These are phyloP conservation scores for Chelonoidis abingdonii DNA, from an alignment of 2,113 vertebrate genomes.

Conservation along the genomic window DNA sequence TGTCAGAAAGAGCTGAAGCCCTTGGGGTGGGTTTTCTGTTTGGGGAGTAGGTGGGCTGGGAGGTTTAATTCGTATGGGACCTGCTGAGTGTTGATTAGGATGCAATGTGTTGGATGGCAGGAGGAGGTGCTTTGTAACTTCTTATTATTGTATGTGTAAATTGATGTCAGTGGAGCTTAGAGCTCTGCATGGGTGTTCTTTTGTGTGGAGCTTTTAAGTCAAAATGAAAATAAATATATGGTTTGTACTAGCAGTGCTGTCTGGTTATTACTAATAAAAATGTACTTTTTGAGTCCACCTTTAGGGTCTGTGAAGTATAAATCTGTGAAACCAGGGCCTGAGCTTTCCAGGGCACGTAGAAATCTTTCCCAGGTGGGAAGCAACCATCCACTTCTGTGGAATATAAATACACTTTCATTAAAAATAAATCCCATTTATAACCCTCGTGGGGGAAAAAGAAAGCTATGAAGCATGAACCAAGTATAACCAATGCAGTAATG, in stretches of 20 bases:
- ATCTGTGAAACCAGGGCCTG: not conserved
- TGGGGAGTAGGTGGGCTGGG: not conserved
- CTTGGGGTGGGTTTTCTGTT: not conserved
- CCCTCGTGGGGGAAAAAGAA: not conserved
- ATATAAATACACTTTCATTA: not conserved
- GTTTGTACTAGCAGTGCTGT: not conserved
- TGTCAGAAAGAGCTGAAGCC: not conserved
- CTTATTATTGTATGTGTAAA: not conserved
- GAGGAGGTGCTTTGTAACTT: not conserved
- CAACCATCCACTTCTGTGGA: not conserved
- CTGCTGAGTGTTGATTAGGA: not conserved
- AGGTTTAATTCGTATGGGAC: not conserved
- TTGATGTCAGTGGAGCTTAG: not conserved
- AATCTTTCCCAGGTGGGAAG: constrained; percentile 10
- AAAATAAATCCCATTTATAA: not conserved
- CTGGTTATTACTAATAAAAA: not conserved
- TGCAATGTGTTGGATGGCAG: not conserved
- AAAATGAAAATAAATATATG: not conserved
- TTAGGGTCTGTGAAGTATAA: not conserved
- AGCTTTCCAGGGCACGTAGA: not conserved
- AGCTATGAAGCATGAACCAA: not conserved
- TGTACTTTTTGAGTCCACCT: not conserved
- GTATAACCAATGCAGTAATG: not conserved
- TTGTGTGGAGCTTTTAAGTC: not conserved
- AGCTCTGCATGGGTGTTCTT: not conserved